phyloP scores from a whole-genome alignment of 1,140 invertebrate genomes.

The Neodiprion fabricii region DNA sequence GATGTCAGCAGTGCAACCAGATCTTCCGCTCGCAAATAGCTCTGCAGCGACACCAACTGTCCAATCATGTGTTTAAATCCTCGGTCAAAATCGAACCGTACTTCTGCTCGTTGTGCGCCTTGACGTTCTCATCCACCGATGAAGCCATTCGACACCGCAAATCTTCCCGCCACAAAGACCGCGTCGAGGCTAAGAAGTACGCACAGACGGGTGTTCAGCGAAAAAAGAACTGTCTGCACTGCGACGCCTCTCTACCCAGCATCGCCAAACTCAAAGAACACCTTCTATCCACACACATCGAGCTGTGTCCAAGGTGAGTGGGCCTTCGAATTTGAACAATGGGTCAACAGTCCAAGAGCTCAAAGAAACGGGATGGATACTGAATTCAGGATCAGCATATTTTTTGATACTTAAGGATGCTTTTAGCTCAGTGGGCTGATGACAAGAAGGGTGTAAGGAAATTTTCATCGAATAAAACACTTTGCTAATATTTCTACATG shows the following conservation, averaged over 20 bases:
- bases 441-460: too few species aligned
- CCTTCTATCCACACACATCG: constrained; percentile 68
- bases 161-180: constrained; percentile 67
- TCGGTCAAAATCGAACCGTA: constrained; percentile 49
- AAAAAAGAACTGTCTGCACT: constrained; percentile 67
- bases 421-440: too few species aligned
- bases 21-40: constrained; percentile 68
- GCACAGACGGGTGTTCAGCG: constrained; percentile 51
- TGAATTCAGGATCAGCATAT: too few species aligned
- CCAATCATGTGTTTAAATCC: constrained; percentile 43
- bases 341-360: too few species aligned
- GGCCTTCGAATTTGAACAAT: not conserved
- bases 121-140: constrained; percentile 66
- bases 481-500: not conserved
- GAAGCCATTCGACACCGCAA: constrained; percentile 74
- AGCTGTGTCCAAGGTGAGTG: constrained; percentile 62
- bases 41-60: constrained; percentile 68
- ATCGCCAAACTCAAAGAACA: constrained; percentile 71
- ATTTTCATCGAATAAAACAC: not conserved
- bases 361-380: too few species aligned
- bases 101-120: constrained; percentile 72
- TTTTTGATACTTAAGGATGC: too few species aligned
- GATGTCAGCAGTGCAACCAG: constrained; percentile 66
- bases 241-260: constrained; percentile 60
- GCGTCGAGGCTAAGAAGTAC: constrained; percentile 55